phyloP scores from a whole-genome alignment of 2,113 vertebrate genomes.

The Crotophaga sulcirostris region DNA sequence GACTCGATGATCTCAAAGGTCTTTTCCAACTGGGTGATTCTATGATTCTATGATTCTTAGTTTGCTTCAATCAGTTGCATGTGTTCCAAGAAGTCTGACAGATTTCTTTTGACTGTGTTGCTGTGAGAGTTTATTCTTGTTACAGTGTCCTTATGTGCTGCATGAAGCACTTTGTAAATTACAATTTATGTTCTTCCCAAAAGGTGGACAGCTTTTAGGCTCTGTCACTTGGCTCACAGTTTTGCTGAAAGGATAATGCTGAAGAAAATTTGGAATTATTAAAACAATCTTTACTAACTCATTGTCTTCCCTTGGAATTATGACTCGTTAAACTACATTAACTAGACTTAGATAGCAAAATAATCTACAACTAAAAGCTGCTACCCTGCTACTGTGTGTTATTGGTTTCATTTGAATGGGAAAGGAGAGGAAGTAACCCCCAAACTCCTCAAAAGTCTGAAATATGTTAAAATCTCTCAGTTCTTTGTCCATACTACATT shows the following conservation, averaged over 20 bases:
- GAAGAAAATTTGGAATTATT: neutral
- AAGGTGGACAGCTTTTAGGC: neutral
- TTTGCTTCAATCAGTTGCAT: neutral
- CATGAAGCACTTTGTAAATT: neutral
- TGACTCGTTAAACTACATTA: neutral
- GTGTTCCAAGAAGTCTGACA: neutral
- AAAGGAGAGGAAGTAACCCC: neutral
- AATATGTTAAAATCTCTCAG: neutral
- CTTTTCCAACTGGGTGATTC: no score
- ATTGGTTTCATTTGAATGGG: neutral
- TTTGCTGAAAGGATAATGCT: neutral
- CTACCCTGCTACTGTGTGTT: neutral
- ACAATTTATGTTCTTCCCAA: neutral
- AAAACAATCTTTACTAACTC: neutral
- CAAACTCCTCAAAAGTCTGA: neutral
- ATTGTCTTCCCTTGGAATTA: neutral
- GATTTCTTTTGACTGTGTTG: neutral
- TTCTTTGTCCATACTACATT: neutral
- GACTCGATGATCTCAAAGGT: no score
- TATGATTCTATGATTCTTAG: no score
- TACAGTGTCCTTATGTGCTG: neutral
- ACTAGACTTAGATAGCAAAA: neutral
- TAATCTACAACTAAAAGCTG: neutral
- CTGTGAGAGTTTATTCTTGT: neutral
- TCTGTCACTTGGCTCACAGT: neutral